phyloP scores from a whole-genome alignment of 2,888 invertebrate species.

The Blomia tropicalis region DNA sequence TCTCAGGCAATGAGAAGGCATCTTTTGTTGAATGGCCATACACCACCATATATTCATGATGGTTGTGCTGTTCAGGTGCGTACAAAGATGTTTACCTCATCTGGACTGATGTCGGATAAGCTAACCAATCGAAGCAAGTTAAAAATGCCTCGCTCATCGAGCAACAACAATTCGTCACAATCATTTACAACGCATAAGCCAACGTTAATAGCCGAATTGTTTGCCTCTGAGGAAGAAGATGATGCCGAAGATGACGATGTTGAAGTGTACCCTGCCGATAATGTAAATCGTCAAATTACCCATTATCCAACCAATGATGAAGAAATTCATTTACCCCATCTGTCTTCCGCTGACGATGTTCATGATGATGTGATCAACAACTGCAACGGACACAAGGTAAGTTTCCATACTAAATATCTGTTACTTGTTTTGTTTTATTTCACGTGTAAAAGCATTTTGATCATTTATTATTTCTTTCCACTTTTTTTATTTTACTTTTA shows the following conservation, averaged over 20 bases:
- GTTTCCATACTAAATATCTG: too few species aligned
- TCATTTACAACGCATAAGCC: too few species aligned
- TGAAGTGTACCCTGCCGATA: background rate
- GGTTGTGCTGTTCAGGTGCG: background rate
- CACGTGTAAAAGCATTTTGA: too few species aligned
- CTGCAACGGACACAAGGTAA: too few species aligned
- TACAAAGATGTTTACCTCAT: background rate
- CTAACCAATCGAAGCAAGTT: background rate
- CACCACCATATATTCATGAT: background rate
- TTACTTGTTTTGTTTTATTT: too few species aligned
- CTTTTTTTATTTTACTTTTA: too few species aligned
- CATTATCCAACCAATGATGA: too few species aligned
- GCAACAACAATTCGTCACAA: background rate
- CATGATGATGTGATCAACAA: too few species aligned
- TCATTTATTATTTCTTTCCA: too few species aligned
- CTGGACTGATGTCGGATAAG: constrained; percentile 1
- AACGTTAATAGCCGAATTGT: constrained; percentile 65
- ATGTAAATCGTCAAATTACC: background rate
- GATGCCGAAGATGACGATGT: constrained; percentile 83
- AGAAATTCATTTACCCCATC: too few species aligned
- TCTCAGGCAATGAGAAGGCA: background rate
- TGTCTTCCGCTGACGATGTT: too few species aligned
- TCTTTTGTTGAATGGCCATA: background rate
- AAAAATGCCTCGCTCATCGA: background rate
- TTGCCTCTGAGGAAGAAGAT: constrained; percentile 89